Percentiles rank a stretch among this genome's conserved stretches.
Conservation (phyloP, 2,797 vertebrate genomes). For the Coreius guichenoti region DNA sequence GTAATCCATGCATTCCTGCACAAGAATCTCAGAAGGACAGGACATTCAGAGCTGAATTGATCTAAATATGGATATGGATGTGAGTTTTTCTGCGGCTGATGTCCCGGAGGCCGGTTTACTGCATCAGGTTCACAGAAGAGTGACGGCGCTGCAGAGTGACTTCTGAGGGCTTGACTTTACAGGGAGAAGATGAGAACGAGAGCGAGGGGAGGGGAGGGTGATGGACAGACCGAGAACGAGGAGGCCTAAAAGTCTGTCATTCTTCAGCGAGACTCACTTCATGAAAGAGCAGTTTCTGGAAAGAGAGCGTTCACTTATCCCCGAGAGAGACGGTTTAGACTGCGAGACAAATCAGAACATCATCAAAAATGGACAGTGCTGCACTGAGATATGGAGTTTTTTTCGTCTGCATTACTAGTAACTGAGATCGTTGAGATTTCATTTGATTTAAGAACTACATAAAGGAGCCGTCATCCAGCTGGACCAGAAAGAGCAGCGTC, state of each 20-base stretch:
- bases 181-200: conserved; percentile 24
- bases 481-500: background rate
- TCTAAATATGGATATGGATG: conserved; percentile 33
- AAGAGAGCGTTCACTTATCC: background rate
- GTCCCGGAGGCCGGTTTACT: conserved; percentile 47
- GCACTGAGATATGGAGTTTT: background rate
- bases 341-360: background rate
- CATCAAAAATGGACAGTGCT: background rate
- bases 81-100: conserved; percentile 26
- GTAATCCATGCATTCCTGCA: background rate
- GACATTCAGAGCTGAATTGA: background rate
- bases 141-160: conserved; percentile 38
- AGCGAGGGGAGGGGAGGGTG: background rate
- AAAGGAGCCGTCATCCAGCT: background rate
- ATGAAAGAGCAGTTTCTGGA: background rate
- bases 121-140: conserved; percentile 27
- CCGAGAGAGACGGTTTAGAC: background rate
- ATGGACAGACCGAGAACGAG: background rate
- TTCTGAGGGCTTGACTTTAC: conserved; percentile 24
- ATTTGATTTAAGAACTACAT: conserved; percentile 6
- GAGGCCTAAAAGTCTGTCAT: background rate
- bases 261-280: background rate
- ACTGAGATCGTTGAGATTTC: background rate
- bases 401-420: background rate
- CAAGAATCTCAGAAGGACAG: background rate